Evolutionary conservation across 2,113 vertebrate genomes (phyloP).

Genomic region (Nothocercus nigrocapillus): DNA sequence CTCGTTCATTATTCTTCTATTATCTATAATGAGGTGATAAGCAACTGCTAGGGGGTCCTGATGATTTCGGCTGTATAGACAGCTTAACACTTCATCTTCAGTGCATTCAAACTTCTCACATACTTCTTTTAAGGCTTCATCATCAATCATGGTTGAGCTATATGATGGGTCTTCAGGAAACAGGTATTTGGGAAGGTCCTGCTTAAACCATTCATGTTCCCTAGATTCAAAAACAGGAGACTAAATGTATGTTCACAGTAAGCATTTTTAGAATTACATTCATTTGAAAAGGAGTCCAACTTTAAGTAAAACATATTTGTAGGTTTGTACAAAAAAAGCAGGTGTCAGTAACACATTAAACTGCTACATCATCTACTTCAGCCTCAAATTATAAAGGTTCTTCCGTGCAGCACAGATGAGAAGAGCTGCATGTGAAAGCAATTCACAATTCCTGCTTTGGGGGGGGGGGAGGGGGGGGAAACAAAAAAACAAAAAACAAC

Average conservation of each 20-base stretch:
- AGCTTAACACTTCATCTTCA: constrained; percentile 94
- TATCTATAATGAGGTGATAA: constrained; percentile 99
- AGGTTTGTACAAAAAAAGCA: background rate
- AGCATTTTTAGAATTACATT: background rate
- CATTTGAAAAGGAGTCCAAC: background rate
- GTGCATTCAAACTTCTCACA: constrained; percentile 98
- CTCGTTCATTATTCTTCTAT: constrained; percentile 97
- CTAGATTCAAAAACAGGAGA: constrained; percentile 68
- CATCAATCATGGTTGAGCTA: constrained; percentile 96
- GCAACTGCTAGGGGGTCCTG: constrained; percentile 95
- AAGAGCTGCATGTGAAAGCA: no score
- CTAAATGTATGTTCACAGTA: background rate
- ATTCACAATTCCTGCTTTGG: background rate
- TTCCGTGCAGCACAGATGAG: background rate
- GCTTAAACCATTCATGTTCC: constrained; percentile 98
- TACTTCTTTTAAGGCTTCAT: constrained; percentile 97
- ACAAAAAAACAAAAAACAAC: no score
- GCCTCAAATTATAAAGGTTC: no score
- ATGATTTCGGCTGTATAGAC: constrained; percentile 93
- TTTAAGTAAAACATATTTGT: background rate
- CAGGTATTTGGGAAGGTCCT: constrained; percentile 95
- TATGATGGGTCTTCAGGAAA: constrained; percentile 97
- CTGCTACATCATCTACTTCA: no score
- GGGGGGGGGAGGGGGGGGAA: no score
- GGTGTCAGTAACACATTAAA: background rate